Evolutionary conservation across 2,797 vertebrate species (phyloP).

Genomic region (Ceryle rudis): DNA sequence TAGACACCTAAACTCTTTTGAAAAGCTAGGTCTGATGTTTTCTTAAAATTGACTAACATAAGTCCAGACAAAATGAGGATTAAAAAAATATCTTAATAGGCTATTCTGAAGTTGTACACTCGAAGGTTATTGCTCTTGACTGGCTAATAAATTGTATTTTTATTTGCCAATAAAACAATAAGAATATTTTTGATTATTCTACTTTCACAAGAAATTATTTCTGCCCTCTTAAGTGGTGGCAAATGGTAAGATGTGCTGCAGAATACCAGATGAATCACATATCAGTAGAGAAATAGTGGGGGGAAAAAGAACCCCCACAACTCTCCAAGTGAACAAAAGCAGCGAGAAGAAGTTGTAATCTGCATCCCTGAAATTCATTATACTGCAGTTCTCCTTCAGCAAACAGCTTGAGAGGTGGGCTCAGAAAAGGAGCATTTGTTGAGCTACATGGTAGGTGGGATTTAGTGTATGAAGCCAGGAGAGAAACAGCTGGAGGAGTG

Average conservation of each 20-base stretch:
- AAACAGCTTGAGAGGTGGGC: background rate
- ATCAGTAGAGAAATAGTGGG: background rate
- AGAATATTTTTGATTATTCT: slow-evolving; percentile 59
- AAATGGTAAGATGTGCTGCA: background rate
- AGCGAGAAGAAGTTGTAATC: background rate
- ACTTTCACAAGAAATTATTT: slow-evolving; percentile 20
- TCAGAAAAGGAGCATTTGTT: background rate
- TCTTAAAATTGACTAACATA: background rate
- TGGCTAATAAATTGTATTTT: slow-evolving; percentile 67
- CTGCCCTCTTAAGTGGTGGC: background rate
- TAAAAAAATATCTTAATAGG: slow-evolving; percentile 65
- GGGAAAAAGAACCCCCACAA: background rate
- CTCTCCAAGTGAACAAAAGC: background rate
- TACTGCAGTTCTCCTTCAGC: background rate
- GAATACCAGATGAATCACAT: background rate
- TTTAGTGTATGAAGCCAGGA: background rate
- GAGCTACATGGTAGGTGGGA: background rate
- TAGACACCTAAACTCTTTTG: background rate
- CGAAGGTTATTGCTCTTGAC: slow-evolving; percentile 58
- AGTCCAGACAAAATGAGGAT: slow-evolving; percentile 29
- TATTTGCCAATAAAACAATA: slow-evolving; percentile 67
- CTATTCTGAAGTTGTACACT: slow-evolving; percentile 76
- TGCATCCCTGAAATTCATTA: background rate
- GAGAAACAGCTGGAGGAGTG: background rate
- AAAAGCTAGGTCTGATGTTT: background rate